Base-by-base conservation (phyloP, 2,797 vertebrate species). In the Semotilus atromaculatus region DNA sequence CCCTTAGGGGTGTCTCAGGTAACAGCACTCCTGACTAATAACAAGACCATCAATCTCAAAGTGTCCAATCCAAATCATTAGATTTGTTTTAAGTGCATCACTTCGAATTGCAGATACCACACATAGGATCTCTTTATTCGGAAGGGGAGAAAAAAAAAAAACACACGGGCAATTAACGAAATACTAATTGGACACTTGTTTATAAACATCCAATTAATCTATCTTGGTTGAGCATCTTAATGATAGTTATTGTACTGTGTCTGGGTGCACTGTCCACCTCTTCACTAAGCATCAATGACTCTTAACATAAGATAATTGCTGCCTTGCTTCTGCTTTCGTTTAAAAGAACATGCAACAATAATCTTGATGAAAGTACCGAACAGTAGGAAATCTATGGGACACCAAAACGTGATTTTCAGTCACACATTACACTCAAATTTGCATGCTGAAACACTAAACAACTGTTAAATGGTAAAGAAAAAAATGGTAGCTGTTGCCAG, bases 171-270 rank as follows among this genome's bases (percentile, higher is more conserved):
- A 72, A 51, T 80, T 45, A 71, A 72, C 2, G n/a, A 29, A 60
- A 48, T 43, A 23, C 19, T 79, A 85, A 71, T 67, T 58, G 26
- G 48, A 70, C 34, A 67, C 60, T 76, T 77, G 26, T 58, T 68
- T 68, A 76, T 77, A 77, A 77, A 84, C 72, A 77, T 58, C 16
- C 74, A 84, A 58, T 84, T 84, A 70, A 60, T 53, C 82, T 31
- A 77, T 77, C 62, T 43, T 48, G 19, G 21, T 58, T 83, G 34
- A 77, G 68, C 60, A 83, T 83, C 62, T 83, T 77, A 83, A 83
- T 83, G 62, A 83, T 83, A 58, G 82, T 83, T 83, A 68, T 83
- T 68, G 62, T 76, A 29, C 48, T 67, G 72, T n/a, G 62, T 14
- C 21, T 8, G 1, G 0, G n/a, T 34, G 31, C 29, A 31, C 60